Base-by-base conservation (phyloP, 2,797 vertebrate species). In the Aplochiton taeniatus region DNA sequence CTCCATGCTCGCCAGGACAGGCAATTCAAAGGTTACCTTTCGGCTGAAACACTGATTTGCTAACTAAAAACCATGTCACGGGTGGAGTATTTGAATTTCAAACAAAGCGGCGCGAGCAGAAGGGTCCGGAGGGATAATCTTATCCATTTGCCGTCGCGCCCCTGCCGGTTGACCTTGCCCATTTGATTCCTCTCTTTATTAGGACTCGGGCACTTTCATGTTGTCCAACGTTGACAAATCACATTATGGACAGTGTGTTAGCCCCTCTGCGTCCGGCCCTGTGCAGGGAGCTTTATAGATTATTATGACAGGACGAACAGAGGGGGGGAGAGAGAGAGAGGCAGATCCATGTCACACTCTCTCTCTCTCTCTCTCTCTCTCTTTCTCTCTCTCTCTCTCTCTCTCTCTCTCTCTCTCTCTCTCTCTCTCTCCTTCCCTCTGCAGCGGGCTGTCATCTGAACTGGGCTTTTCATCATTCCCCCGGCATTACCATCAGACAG, bases 151-250 rank as follows among this genome's bases (percentile, higher is more conserved):
- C 68, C 41, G 58, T 79, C 78, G 74, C 75, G 54, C 72, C 52
- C 72, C 67, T 57, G 65, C 57, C 50, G 31, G 49, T 47, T 73
- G 79, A 83, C 79, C 79, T 58, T 64, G 69, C 68, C 70, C 5
- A 13, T 81, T 80, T 84, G 65, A 82, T 83, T 73, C 75, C 76
- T 70, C 72, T 72, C 63, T 76, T 64, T 80, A 71, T 81, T 82
- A 78, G 63, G 60, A 18, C 66, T 52, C 0, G 0, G 53, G 44
- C 58, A 54, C 78, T 89, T 85, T 82, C 65, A 86, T 82, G 75
- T 75, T 59, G 66, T 64, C 68, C 67, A 74, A 61, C 48, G 63
- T 77, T 85, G 84, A 87, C 77, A 83, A 82, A 89, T 85, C 80
- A 78, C 82, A 83, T 87, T 84, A 87, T 50, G 47, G 66, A 62